A percentile compares a stretch with the other conserved stretches of the same genome.
Conservation (phyloP, 2,113 vertebrate species). For the Chiloscyllium plagiosum region DNA sequence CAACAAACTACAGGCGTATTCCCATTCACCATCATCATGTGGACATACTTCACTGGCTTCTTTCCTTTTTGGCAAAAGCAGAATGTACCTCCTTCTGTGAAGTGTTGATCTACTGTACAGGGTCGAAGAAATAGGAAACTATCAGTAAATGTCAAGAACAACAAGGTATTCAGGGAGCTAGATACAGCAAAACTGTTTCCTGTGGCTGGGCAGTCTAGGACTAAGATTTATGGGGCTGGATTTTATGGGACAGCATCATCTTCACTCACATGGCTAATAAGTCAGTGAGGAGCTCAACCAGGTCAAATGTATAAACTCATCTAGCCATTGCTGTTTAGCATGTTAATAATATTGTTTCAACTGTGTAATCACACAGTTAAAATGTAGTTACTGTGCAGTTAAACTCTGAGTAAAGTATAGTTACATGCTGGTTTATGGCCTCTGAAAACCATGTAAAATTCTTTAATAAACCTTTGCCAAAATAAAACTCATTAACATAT, state of each 20-base stretch:
- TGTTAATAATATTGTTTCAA: slow-evolving; percentile 19
- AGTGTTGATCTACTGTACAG: neutral
- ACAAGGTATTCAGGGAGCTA: too few relatives aligned
- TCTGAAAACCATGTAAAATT: neutral
- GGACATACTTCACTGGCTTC: neutral
- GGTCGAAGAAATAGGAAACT: too few relatives aligned
- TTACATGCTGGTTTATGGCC: neutral
- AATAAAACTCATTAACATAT: neutral
- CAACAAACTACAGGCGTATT: too few relatives aligned
- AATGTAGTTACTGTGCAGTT: slow-evolving; percentile 26
- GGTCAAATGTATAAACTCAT: neutral
- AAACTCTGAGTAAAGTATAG: neutral
- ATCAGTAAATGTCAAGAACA: too few relatives aligned
- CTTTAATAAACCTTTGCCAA: slow-evolving; percentile 9
- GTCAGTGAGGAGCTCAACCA: too few relatives aligned
- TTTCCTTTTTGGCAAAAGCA: neutral
- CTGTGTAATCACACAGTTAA: slow-evolving; percentile 26
- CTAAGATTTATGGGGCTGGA: too few relatives aligned
- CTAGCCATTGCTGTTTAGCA: neutral
- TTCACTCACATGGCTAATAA: too few relatives aligned
- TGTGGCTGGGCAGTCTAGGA: too few relatives aligned
- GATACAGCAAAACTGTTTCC: too few relatives aligned
- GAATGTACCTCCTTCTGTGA: neutral
- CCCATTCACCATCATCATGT: neutral
- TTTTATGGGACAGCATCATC: too few relatives aligned